A percentile compares a stretch with the other conserved stretches of the same genome.
Evolutionary conservation across 2,888 invertebrate species (phyloP).

Genomic region (Dasysyrphus tricinctus): DNA sequence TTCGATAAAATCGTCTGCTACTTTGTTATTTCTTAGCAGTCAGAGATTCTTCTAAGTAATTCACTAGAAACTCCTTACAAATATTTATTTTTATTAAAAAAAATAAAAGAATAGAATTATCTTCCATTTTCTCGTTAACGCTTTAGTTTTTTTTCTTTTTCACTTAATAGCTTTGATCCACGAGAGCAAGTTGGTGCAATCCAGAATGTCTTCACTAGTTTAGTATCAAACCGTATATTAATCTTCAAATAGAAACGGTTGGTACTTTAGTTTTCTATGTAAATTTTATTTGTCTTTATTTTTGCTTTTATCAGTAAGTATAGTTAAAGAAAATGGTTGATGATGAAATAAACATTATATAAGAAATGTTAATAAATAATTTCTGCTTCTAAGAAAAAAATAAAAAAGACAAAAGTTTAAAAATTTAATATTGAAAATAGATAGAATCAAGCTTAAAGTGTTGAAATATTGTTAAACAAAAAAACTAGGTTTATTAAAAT

Average conservation of each 20-base stretch:
- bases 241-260: not conserved
- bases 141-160: no score
- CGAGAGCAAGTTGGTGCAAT: no score
- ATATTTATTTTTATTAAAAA: no score
- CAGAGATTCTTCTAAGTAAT: no score
- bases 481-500: constrained; percentile 13
- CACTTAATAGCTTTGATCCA: no score
- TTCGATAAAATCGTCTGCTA: no score
- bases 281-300: constrained; percentile 61
- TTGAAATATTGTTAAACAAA: constrained; percentile 4
- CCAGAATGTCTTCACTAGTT: no score
- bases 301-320: constrained; percentile 1
- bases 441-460: constrained; percentile 9
- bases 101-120: no score
- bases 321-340: not conserved
- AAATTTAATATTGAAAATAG: constrained; percentile 1
- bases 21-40: no score
- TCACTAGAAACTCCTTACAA: no score
- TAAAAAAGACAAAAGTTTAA: not conserved
- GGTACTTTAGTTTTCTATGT: constrained; percentile 30
- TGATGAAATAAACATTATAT: constrained; percentile 53
- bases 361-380: constrained; percentile 55
- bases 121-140: no score
- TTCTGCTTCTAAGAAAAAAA: constrained; percentile 37
- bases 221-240: no score